A percentile compares a stretch with the other conserved stretches of the same genome.
Evolutionary conservation across 2,888 invertebrate genomes (phyloP).

Genomic region (Standfussiana lucernea): DNA sequence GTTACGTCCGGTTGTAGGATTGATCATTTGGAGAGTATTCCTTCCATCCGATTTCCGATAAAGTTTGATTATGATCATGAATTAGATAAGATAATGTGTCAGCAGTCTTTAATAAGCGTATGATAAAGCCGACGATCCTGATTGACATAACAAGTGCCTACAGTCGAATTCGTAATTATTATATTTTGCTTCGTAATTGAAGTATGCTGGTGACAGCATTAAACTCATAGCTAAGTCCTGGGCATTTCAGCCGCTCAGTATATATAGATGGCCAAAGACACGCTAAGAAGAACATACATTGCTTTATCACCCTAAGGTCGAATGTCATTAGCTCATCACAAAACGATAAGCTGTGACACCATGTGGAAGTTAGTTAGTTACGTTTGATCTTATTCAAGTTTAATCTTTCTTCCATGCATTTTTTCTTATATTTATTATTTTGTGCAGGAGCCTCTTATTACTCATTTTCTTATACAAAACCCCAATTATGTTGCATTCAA

Average conservation of each 20-base stretch:
- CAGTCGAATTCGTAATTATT: not conserved
- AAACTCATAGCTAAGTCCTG: not conserved
- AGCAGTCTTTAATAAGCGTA: conserved; percentile 13
- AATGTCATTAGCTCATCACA: not conserved
- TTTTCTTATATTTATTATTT: not conserved
- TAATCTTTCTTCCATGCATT: not conserved
- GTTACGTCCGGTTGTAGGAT: not conserved
- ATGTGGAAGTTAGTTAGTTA: not conserved
- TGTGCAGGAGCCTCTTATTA: conserved; percentile 4
- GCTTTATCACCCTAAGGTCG: not conserved
- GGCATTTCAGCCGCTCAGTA: not conserved
- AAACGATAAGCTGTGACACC: not conserved
- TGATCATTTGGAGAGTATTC: not conserved
- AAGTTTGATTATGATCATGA: conserved; percentile 20
- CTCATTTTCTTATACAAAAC: not conserved
- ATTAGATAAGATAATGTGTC: conserved; percentile 12
- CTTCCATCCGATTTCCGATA: conserved; percentile 3
- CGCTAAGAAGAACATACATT: not conserved
- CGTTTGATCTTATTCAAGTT: not conserved
- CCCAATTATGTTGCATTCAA: not conserved
- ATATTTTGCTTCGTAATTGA: no score
- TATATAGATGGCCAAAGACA: not conserved
- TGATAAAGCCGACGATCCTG: conserved; percentile 2
- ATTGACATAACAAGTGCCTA: not conserved
- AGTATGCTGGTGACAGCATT: not conserved